These are phyloP conservation scores for Scortum barcoo DNA, from an alignment of 2,113 vertebrate species.

Conservation along the genomic window DNA sequence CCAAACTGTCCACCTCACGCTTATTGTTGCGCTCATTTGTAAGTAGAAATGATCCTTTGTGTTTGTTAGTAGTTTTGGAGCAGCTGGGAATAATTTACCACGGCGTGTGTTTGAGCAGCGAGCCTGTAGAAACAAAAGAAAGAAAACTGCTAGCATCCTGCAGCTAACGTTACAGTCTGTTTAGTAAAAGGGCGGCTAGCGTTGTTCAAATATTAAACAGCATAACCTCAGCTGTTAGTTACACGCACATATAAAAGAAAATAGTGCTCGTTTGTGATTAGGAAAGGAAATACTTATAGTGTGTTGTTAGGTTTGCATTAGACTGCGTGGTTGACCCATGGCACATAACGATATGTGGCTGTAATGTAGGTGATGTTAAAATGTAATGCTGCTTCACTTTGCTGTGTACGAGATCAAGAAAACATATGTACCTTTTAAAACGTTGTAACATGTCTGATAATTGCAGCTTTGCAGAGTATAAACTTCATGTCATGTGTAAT, in stretches of 20 bases:
- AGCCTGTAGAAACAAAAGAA: constrained; percentile 5
- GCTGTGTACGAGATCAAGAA: neutral
- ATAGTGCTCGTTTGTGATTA: neutral
- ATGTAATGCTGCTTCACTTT: neutral
- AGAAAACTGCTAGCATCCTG: constrained; percentile 55
- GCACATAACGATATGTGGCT: neutral
- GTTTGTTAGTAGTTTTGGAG: neutral
- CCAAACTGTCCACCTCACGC: constrained; percentile 47
- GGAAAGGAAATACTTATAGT: neutral
- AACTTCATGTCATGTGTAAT: neutral
- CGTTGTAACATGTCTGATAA: neutral
- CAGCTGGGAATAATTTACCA: neutral
- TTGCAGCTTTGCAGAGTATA: neutral
- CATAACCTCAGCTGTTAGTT: fast-evolving
- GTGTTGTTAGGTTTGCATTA: neutral
- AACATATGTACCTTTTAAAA: neutral
- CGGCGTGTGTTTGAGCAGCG: neutral
- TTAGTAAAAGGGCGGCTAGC: neutral
- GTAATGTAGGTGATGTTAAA: neutral
- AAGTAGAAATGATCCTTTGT: neutral
- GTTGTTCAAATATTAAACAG: neutral
- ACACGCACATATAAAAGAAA: neutral
- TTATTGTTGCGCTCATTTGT: constrained; percentile 16
- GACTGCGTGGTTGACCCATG: neutral
- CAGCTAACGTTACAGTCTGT: constrained; percentile 53